Percentiles rank a stretch among this genome's conserved stretches.
Evolutionary conservation across 2,113 vertebrate species (phyloP).

Genomic region (Calidris pygmaea): DNA sequence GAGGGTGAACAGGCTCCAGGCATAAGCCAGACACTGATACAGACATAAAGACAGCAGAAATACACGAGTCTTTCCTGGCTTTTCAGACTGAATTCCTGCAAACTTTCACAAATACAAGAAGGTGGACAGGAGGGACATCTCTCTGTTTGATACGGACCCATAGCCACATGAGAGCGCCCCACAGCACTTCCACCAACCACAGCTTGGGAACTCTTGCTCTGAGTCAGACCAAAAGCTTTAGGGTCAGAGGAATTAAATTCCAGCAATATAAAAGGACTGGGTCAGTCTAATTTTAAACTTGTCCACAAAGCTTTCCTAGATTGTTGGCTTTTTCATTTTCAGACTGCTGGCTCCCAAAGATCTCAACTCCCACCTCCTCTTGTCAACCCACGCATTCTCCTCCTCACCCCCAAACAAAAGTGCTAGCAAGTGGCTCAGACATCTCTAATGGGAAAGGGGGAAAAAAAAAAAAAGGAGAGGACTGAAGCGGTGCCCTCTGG

Average conservation of each 20-base stretch:
- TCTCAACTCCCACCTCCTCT: neutral
- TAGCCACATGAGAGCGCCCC: neutral
- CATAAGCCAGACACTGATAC: neutral
- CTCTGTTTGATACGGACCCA: neutral
- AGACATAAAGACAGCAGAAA: neutral
- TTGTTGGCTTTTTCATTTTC: neutral
- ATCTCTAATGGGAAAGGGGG: neutral
- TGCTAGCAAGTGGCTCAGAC: neutral
- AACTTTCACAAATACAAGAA: neutral
- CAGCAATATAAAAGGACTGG: neutral
- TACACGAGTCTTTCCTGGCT: neutral
- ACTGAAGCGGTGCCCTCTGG: neutral
- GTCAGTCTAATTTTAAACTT: constrained; percentile 37
- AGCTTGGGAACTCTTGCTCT: neutral
- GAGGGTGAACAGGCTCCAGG: neutral
- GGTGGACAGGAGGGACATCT: neutral
- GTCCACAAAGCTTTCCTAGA: neutral
- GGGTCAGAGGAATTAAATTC: constrained; percentile 41
- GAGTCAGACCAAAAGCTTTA: neutral
- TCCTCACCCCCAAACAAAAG: constrained; percentile 11
- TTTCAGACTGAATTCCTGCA: neutral
- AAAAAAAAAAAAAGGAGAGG: neutral
- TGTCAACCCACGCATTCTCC: neutral
- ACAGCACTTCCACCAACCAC: neutral
- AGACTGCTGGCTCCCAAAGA: neutral